Percentiles rank a stretch among this genome's conserved stretches.
These are phyloP conservation scores for Hirtodrosophila duncani DNA, from an alignment of 2,888 invertebrate genomes.

Conservation along the genomic window DNA sequence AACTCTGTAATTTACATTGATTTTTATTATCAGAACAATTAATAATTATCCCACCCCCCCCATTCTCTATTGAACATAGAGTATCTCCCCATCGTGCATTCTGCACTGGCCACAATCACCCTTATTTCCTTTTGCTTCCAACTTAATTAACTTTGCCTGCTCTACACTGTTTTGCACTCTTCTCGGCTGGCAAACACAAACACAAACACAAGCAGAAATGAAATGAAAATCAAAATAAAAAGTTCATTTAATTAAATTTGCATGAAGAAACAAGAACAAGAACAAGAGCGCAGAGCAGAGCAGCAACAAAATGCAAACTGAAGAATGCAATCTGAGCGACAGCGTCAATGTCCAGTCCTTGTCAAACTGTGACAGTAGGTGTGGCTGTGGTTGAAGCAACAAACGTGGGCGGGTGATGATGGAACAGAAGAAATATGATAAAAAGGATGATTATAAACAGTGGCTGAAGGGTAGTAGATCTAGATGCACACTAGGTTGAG, in stretches of 20 bases:
- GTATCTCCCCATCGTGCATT: too few species aligned
- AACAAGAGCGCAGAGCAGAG: constrained; percentile 11
- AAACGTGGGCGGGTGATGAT: neutral
- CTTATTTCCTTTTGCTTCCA: constrained; percentile 17
- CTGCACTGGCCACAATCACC: too few species aligned
- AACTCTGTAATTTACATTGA: too few species aligned
- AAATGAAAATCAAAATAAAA: constrained; percentile 29
- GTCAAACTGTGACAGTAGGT: constrained; percentile 38
- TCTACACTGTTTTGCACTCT: constrained; percentile 13
- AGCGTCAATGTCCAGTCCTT: constrained; percentile 34
- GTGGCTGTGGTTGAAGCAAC: constrained; percentile 5
- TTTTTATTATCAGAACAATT: too few species aligned
- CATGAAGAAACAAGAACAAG: constrained; percentile 32
- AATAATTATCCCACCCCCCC: too few species aligned
- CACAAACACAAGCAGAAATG: constrained; percentile 39
- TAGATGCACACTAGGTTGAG: neutral
- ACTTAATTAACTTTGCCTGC: constrained; percentile 58
- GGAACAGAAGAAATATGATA: constrained; percentile 12
- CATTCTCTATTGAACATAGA: too few species aligned
- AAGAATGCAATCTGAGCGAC: constrained; percentile 38
- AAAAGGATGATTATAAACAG: constrained; percentile 16
- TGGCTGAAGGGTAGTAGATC: too few species aligned
- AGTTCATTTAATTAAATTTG: constrained; percentile 63
- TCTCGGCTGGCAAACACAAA: constrained; percentile 51
- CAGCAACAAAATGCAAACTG: constrained; percentile 12